Conservation (phyloP, 2,113 vertebrate species). For the Rhinoderma darwinii region DNA sequence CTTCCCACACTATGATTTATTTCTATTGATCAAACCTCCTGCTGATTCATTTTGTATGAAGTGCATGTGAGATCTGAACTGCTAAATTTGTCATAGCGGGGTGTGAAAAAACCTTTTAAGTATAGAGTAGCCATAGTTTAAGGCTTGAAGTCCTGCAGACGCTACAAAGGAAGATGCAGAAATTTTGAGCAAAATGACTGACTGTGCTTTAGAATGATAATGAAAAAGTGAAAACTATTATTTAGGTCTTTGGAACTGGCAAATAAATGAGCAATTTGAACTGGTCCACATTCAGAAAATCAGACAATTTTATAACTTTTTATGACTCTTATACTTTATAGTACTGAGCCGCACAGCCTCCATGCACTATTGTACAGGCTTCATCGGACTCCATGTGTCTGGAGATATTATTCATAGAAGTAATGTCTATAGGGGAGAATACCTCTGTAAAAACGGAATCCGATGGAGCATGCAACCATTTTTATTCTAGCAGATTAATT, state of each 20-base stretch:
- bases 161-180: conserved; percentile 19
- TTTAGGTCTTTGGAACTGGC: background rate
- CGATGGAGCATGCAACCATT: too few relatives aligned
- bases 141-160: conserved; percentile 26
- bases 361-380: too few relatives aligned
- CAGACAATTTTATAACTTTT: background rate
- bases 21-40: conserved; percentile 59
- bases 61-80: conserved; percentile 55
- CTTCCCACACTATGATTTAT: conserved; percentile 57
- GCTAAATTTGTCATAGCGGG: conserved; percentile 59
- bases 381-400: too few relatives aligned
- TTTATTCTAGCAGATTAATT: too few relatives aligned
- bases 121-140: conserved; percentile 47
- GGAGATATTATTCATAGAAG: too few relatives aligned
- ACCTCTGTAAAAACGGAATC: too few relatives aligned
- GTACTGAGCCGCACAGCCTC: too few relatives aligned
- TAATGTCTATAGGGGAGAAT: too few relatives aligned
- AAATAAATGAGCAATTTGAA: background rate
- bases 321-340: background rate
- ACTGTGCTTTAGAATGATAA: conserved; percentile 6
- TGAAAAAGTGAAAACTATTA: background rate
- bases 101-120: conserved; percentile 59
- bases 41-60: conserved; percentile 59
- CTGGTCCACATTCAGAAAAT: background rate
- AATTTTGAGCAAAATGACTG: background rate